Percentiles rank a stretch among this genome's conserved stretches.
Evolutionary conservation across 2,888 invertebrate genomes (phyloP).

Genomic region (Lasioglossum vierecki): DNA sequence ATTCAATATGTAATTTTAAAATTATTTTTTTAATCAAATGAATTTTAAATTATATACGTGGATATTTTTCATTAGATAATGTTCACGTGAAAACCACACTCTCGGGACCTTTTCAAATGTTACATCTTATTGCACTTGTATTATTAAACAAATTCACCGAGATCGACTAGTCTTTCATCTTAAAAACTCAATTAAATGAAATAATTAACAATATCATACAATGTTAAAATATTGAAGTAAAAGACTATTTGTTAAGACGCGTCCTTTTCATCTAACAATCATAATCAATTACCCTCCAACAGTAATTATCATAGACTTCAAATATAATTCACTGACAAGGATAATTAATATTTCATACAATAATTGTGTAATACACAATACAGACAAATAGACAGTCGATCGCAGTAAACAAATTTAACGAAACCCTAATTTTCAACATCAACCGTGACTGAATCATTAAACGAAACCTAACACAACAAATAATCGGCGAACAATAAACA

Average conservation of each 20-base stretch:
- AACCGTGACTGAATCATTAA: background rate
- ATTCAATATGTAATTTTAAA: background rate
- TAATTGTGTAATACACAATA: background rate
- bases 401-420: conserved; percentile 6
- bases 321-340: background rate
- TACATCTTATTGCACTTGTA: background rate
- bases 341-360: background rate
- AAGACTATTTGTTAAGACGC: background rate
- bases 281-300: background rate
- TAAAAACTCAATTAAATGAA: background rate
- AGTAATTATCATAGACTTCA: background rate
- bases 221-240: background rate
- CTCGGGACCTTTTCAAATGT: background rate
- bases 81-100: background rate
- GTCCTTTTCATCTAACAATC: background rate
- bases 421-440: background rate
- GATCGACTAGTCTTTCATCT: conserved; percentile 26
- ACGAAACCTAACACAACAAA: background rate
- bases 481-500: background rate
- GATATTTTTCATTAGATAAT: too few species aligned
- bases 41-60: background rate
- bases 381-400: conserved; percentile 9
- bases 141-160: conserved; percentile 18
- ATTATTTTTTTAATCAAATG: background rate
- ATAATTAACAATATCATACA: background rate